Evolutionary conservation across 1,140 invertebrate genomes (phyloP), one percentile per base, ranked within the genome.

Genomic region (Bilobella aurantiaca): DNA sequence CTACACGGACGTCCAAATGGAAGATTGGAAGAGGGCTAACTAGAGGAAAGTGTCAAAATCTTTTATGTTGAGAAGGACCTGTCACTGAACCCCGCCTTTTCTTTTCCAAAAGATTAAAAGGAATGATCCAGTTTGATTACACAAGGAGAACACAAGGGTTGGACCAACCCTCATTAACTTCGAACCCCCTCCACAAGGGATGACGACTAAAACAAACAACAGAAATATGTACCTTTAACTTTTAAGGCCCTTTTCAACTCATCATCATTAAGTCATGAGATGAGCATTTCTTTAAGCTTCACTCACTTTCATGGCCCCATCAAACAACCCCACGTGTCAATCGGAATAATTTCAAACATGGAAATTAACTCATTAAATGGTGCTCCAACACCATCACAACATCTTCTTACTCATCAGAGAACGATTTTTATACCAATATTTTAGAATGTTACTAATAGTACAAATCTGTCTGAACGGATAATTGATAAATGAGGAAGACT

Each of bases 51-150:
- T 66, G 68, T 69, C 68, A 69, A 46, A 57, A 64, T 64, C 56
- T 69, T 66, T 69, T 69, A 69, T 62, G 29, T 28, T 57, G 64
- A 66, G 58, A 69, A 64, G 57, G 29, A 62, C 42, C 62, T 69
- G 68, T 66, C 68, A 69, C 29, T 60, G 57, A 66, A 60, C 68
- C 66, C 68, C 68, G 32, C 68, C 68, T 65, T 63, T 42, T 23
- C 21, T 23, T 31, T 62, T 57, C 58, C n/a, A n/a, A n/a, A n/a
- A n/a, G n/a, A n/a, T n/a, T n/a, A n/a, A n/a, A n/a, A n/a, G n/a
- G n/a, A 61, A 59, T 64, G 58, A 37, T 64, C 21, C 31, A 61
- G 37, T 64, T 61, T 59, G 57, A 65, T 65, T 64, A 18, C 60
- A 42, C n/a, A 42, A n/a, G n/a, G 49, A 53, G 23, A n/a, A n/a